Conservation (phyloP, 1,140 invertebrate species). For the Heliothis subflexa region DNA sequence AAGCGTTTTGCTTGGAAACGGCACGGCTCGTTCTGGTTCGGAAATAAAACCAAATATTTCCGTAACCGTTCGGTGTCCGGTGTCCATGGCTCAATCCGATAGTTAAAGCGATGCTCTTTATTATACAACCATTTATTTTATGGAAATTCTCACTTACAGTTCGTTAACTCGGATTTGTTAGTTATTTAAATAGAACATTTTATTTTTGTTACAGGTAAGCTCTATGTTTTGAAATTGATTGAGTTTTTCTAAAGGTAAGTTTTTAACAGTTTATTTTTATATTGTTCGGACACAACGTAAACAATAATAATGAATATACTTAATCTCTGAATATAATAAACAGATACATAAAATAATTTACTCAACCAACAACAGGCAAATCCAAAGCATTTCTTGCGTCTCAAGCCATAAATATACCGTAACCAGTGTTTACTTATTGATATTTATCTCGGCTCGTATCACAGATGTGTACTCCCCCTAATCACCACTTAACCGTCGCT, state of each 20-base stretch:
- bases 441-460: constrained; percentile 25
- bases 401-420: constrained; percentile 17
- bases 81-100: constrained; percentile 63
- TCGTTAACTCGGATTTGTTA: constrained; percentile 63
- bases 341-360: not conserved
- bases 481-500: constrained; percentile 70
- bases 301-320: not conserved
- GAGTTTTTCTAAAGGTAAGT: constrained; percentile 12
- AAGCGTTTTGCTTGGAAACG: constrained; percentile 58
- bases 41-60: constrained; percentile 69
- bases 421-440: constrained; percentile 35
- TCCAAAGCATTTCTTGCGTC: not conserved
- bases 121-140: constrained; percentile 69
- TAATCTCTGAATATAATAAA: not conserved
- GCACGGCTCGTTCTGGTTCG: constrained; percentile 53
- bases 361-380: not conserved
- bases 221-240: constrained; percentile 4
- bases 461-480: constrained; percentile 50
- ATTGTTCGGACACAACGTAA: not conserved
- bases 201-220: constrained; percentile 71
- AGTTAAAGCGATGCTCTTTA: constrained; percentile 63
- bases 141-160: constrained; percentile 65
- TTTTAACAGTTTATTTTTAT: not conserved
- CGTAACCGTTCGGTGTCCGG: constrained; percentile 44
- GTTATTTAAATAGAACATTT: constrained; percentile 52